Conservation (phyloP, 2,113 vertebrate genomes). For the Procapra przewalskii region DNA sequence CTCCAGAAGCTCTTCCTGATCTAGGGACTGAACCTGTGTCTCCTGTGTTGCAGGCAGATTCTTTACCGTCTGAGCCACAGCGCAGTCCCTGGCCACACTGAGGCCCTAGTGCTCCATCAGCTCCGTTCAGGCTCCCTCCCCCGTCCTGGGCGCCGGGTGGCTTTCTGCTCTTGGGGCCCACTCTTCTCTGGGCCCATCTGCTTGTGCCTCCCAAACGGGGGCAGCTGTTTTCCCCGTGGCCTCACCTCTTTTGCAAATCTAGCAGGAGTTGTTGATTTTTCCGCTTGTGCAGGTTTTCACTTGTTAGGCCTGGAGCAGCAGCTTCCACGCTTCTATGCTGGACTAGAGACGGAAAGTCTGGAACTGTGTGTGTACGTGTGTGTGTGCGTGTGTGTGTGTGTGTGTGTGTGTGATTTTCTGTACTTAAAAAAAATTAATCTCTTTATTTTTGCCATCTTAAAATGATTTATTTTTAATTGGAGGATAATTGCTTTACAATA, state of each 20-base stretch:
- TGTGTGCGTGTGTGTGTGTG: not conserved
- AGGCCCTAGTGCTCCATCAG: fast-evolving
- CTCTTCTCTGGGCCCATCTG: fast-evolving
- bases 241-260: too few species aligned
- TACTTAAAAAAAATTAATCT: not conserved
- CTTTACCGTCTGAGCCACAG: not conserved
- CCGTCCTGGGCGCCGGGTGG: not conserved
- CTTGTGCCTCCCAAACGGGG: fast-evolving
- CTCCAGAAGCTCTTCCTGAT: not conserved
- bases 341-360: not conserved
- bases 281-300: not conserved
- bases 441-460: not conserved
- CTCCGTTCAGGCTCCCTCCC: fast-evolving
- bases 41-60: not conserved
- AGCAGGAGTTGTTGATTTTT: not conserved
- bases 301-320: not conserved
- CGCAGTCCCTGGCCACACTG: not conserved
- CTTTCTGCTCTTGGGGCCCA: not conserved
- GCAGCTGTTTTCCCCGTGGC: not conserved
- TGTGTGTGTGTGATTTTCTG: not conserved
- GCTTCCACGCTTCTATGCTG: not conserved
- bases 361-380: not conserved
- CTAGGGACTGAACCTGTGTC: not conserved
- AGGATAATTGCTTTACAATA: not conserved
- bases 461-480: not conserved